A percentile compares a stretch with the other conserved stretches of the same genome.
Evolutionary conservation across 2,113 vertebrate species (phyloP).

Genomic region (Thryonomys swinderianus): DNA sequence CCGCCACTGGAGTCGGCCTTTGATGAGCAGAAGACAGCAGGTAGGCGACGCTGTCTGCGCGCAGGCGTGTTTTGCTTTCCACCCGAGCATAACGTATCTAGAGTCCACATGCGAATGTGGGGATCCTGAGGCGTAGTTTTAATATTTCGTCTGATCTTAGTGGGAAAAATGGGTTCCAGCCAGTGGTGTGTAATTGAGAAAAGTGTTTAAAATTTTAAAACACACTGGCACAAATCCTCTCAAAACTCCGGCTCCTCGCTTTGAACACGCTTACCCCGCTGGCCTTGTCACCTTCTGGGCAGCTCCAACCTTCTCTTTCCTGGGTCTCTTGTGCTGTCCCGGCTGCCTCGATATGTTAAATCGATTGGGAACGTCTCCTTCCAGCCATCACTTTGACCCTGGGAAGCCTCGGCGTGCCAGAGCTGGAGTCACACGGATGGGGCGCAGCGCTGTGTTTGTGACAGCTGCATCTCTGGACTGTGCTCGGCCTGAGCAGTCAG

Average conservation of each 20-base stretch:
- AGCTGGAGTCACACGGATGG: neutral
- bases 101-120: neutral
- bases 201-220: neutral
- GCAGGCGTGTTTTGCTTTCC: neutral
- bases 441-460: neutral
- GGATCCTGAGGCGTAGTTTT: neutral
- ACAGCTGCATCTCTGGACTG: neutral
- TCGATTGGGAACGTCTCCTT: neutral
- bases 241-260: neutral
- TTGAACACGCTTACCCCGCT: neutral
- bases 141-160: neutral
- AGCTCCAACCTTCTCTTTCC: neutral
- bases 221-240: neutral
- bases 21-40: constrained; percentile 93
- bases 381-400: neutral
- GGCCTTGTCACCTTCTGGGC: neutral
- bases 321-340: neutral
- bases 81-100: neutral
- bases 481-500: neutral
- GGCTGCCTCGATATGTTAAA: neutral
- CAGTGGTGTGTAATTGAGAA: neutral
- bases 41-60: constrained; percentile 80
- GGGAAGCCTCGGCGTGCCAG: neutral
- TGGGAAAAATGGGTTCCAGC: neutral
- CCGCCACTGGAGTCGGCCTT: constrained; percentile 92